These are phyloP conservation scores for Bothrops alternatus DNA, from an alignment of 2,797 vertebrate species.

Conservation along the genomic window DNA sequence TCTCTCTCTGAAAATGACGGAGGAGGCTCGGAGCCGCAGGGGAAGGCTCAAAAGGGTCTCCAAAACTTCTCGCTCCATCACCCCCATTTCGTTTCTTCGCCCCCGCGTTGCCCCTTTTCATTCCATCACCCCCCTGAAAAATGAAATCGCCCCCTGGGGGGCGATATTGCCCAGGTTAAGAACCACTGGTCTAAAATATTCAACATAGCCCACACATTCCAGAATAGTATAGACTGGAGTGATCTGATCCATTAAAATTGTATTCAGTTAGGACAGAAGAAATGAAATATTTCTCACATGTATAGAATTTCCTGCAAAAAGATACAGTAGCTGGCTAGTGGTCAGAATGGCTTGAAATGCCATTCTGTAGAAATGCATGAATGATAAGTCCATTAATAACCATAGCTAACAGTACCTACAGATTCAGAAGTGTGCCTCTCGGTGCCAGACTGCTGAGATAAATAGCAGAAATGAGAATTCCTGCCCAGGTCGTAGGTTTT, in stretches of 20 bases:
- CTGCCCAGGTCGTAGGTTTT: neutral
- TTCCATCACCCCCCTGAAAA: no score
- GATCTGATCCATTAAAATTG: neutral
- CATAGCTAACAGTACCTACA: neutral
- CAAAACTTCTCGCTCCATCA: no score
- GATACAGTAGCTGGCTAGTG: neutral
- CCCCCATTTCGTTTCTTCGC: no score
- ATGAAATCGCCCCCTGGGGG: no score
- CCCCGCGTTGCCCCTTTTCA: no score
- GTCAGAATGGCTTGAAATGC: neutral
- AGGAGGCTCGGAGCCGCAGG: no score
- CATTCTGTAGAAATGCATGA: neutral
- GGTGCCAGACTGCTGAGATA: neutral
- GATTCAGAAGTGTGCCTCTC: neutral
- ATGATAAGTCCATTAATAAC: neutral
- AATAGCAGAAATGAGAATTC: neutral
- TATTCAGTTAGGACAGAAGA: neutral
- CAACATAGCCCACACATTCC: neutral
- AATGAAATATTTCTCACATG: neutral
- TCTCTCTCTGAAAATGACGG: no score
- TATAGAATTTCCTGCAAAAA: neutral
- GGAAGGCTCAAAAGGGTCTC: no score
- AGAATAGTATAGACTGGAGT: rapidly evolving
- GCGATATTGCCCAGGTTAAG: no score
- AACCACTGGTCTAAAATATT: neutral